These are phyloP conservation scores for Notarius quadriscutis DNA, from an alignment of 2,113 vertebrate genomes.

Conservation along the genomic window DNA sequence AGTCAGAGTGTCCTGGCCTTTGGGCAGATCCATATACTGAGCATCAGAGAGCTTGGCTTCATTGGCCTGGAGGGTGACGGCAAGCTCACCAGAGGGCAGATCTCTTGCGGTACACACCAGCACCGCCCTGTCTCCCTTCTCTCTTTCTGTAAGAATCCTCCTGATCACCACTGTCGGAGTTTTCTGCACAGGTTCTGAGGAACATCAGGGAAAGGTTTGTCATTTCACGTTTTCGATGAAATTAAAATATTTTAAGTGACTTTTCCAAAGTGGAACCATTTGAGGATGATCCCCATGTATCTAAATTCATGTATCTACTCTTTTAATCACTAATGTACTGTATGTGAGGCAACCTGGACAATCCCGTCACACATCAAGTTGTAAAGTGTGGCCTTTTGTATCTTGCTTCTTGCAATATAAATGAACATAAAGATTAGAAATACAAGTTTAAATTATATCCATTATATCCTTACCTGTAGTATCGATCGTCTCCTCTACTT, in stretches of 20 bases:
- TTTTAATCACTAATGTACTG: background rate
- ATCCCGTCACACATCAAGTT: too few species aligned
- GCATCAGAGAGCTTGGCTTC: background rate
- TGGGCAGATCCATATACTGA: conserved; percentile 49
- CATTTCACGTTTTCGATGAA: background rate
- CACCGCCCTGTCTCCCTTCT: conserved; percentile 36
- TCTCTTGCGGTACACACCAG: conserved; percentile 61
- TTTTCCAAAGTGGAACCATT: too few species aligned
- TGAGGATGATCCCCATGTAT: background rate
- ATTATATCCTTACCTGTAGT: conserved; percentile 46
- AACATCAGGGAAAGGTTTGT: background rate
- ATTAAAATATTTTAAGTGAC: background rate
- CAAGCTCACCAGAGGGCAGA: conserved; percentile 55
- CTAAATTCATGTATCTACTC: background rate
- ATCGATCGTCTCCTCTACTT: background rate
- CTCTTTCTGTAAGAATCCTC: conserved; percentile 54
- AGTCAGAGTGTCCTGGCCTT: conserved; percentile 46
- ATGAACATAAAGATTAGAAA: background rate
- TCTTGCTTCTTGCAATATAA: background rate
- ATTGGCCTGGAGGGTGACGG: conserved; percentile 55
- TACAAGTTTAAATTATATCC: background rate
- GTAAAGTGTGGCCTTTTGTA: background rate
- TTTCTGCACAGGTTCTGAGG: conserved; percentile 38
- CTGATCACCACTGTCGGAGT: conserved; percentile 61
- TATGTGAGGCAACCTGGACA: too few species aligned